These are phyloP conservation scores for Peromyscus attwateri DNA, from an alignment of 2,797 vertebrate species.

Conservation along the genomic window DNA sequence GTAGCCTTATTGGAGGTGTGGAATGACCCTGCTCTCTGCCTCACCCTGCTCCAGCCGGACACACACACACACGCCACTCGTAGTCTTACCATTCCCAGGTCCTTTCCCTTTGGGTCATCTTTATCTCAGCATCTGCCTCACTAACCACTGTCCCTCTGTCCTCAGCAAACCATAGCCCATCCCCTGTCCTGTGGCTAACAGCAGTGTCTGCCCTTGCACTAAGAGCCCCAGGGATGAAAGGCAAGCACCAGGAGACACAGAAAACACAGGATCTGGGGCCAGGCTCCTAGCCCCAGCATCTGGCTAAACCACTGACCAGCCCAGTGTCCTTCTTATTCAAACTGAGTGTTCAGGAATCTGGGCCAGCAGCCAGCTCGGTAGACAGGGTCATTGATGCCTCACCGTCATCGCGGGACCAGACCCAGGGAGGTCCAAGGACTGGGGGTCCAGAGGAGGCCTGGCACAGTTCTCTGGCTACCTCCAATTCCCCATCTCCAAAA, in stretches of 20 bases:
- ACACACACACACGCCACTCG: neutral
- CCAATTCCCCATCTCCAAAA: neutral
- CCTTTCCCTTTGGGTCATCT: neutral
- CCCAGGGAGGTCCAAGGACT: neutral
- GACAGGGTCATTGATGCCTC: too few relatives aligned
- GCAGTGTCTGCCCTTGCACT: neutral
- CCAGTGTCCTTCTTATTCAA: neutral
- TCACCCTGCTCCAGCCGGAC: neutral
- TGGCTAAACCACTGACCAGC: neutral
- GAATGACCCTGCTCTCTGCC: neutral
- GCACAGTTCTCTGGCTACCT: fast-evolving
- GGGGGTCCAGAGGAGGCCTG: neutral
- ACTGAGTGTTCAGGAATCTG: neutral
- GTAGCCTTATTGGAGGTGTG: neutral
- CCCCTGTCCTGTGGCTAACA: neutral
- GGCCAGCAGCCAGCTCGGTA: fast-evolving
- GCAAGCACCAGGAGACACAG: neutral
- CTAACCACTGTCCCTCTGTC: neutral
- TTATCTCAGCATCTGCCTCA: neutral
- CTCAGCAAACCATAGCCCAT: neutral
- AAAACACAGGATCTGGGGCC: neutral
- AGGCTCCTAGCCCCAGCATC: neutral
- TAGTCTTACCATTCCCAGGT: neutral
- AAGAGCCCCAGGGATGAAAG: fast-evolving
- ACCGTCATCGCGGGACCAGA: fast-evolving